phyloP scores from a whole-genome alignment of 2,888 invertebrate species.

The Timema podura region DNA sequence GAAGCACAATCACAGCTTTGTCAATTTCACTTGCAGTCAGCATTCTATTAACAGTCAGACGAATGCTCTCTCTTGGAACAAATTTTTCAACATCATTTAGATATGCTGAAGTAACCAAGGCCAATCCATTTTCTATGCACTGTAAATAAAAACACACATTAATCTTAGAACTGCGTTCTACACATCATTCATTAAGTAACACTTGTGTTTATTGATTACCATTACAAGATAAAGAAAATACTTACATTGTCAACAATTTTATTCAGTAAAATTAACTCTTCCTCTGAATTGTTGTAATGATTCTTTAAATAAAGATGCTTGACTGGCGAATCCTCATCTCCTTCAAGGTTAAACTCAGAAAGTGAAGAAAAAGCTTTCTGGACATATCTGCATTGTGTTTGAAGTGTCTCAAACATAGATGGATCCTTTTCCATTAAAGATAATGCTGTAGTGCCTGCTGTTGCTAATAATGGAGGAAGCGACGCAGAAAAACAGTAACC shows the following conservation, averaged over 20 bases:
- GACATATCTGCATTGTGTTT: slow-evolving; percentile 54
- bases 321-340: slow-evolving; percentile 64
- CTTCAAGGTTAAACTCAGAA: slow-evolving; percentile 51
- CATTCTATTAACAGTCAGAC: slow-evolving; percentile 63
- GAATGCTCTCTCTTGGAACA: slow-evolving; percentile 66
- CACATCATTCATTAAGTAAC: not conserved
- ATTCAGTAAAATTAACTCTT: slow-evolving; percentile 53
- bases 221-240: slow-evolving; percentile 8
- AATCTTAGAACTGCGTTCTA: not conserved
- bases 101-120: slow-evolving; percentile 66
- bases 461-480: slow-evolving; percentile 84
- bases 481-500: slow-evolving; percentile 98
- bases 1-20: slow-evolving; percentile 40
- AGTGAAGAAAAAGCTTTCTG: slow-evolving; percentile 50
- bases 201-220: not conserved
- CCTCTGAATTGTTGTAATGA: slow-evolving; percentile 41
- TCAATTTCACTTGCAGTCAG: slow-evolving; percentile 61
- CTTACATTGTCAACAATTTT: slow-evolving; percentile 56
- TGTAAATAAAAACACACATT: slow-evolving; percentile 36
- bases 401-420: slow-evolving; percentile 57
- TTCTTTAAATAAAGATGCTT: slow-evolving; percentile 66
- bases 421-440: slow-evolving; percentile 68
- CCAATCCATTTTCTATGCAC: slow-evolving; percentile 64
- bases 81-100: slow-evolving; percentile 61
- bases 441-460: slow-evolving; percentile 78